A percentile compares a stretch with the other conserved stretches of the same genome.
These are phyloP conservation scores for Caenorhabditis imperialis DNA, from an alignment of 2,888 invertebrate genomes.

Conservation along the genomic window DNA sequence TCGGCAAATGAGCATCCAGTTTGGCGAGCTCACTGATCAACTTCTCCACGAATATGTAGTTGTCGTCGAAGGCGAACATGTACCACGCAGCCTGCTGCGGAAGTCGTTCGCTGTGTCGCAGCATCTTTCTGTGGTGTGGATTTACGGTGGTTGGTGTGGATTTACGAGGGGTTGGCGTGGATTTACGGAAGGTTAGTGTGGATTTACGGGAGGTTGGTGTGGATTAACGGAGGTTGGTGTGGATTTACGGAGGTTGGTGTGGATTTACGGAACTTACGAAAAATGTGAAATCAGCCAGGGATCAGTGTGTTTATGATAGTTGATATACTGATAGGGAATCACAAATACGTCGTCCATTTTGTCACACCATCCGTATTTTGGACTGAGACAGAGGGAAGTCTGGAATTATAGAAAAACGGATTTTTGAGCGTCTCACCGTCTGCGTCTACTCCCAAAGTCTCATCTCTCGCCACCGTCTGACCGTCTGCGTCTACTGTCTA, in stretches of 20 bases:
- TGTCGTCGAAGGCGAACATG: conserved; percentile 49
- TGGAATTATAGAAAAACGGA: conserved; percentile 10
- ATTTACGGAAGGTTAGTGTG: no score
- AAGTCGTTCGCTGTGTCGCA: conserved; percentile 29
- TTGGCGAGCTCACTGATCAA: conserved; percentile 31
- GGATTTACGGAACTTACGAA: conserved; percentile 11
- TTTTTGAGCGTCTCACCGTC: no score
- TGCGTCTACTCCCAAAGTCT: no score
- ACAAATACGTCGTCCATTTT: conserved; percentile 38
- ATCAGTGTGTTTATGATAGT: conserved; percentile 24
- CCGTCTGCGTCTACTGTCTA: no score
- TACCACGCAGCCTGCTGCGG: conserved; percentile 46
- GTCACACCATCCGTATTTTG: conserved; percentile 42
- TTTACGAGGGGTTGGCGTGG: no score
- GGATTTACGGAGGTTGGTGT: no score
- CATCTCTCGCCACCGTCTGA: no score
- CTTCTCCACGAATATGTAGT: conserved; percentile 40
- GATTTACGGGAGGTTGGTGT: no score
- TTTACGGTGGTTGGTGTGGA: no score
- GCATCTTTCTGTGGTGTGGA: conserved; percentile 45
- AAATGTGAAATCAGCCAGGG: conserved; percentile 38
- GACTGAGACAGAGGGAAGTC: conserved; percentile 30
- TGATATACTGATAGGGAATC: conserved; percentile 30
- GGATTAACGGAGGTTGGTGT: no score
- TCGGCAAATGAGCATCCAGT: conserved; percentile 31